Base-by-base conservation (phyloP, 2,797 vertebrate genomes). In the Nyctibius grandis region DNA sequence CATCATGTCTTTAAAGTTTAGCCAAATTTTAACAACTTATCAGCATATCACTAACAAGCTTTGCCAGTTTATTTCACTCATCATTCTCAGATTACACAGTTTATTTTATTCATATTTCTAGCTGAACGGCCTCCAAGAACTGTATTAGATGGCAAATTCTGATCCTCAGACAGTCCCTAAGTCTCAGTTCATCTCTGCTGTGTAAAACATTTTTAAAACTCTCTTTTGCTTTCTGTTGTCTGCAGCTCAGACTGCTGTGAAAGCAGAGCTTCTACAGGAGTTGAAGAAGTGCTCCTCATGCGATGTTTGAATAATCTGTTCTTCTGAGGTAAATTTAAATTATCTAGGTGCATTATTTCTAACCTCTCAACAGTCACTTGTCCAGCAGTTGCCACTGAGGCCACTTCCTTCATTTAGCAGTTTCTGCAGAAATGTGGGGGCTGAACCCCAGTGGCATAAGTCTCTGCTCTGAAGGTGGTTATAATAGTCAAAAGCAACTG, bases 1-100 rank as follows among this genome's bases (percentile, higher is more conserved):
- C 89, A 83, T 84, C 64, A 63, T 1, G 12, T 94, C 77, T 96
- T 95, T 84, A 91, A 96, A 94, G 85, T 97, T 95, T 73, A 85
- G 53, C 47, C 2, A 38, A 74, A 89, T 95, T 91, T 95, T 77
- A 88, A 38, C 51, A 88, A 69, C 6, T 91, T 89, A 59, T 38
- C 67, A 67, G 25, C 5, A 4, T 69, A 77, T 83, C 85, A 16
- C 68, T 94, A 91, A 92, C 67, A 83, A 75, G 45, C 8, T 80
- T 77, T 93, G 45, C 75, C 64, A 61, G 57, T 92, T 79, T 80
- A 84, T 94, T 96, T 92, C 2, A 56, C 72, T 94, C 20, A 9
- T 50, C 89, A 79, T 94, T 81, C 69, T 93, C 76, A 77, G 60
- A 61, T 64, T 70, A 51, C 33, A 50, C 10, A 28, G 28, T 87